A percentile compares a stretch with the other conserved stretches of the same genome.
Conservation (phyloP, 2,797 vertebrate species). For the Aplochiton taeniatus region DNA sequence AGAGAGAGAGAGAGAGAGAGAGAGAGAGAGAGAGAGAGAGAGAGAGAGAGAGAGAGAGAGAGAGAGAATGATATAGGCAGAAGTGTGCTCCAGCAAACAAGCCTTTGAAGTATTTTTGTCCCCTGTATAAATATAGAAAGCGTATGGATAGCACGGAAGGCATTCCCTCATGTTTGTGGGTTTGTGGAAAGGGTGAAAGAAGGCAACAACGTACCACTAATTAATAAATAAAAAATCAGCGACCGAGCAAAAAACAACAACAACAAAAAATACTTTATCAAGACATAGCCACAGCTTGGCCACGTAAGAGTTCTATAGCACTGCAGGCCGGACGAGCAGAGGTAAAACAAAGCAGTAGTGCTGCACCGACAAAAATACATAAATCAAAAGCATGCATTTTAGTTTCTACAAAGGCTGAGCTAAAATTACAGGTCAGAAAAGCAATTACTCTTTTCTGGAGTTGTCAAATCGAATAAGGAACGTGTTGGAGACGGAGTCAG, state of each 20-base stretch:
- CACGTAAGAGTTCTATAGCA: conserved; percentile 10
- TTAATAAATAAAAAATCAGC: conserved; percentile 34
- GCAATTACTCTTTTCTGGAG: conserved; percentile 76
- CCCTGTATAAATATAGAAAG: conserved; percentile 42
- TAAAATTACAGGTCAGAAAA: conserved; percentile 77
- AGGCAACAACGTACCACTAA: conserved; percentile 28
- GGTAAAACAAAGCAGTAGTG: conserved; percentile 63
- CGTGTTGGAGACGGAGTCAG: conserved; percentile 66
- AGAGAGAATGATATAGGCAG: background rate
- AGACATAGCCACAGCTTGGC: conserved; percentile 30
- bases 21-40: conserved; percentile 13
- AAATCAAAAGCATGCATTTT: conserved; percentile 73
- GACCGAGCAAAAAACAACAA: background rate
- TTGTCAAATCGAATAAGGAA: conserved; percentile 74
- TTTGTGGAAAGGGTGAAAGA: conserved; percentile 10
- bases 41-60: conserved; percentile 13
- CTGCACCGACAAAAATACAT: conserved; percentile 68
- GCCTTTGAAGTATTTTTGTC: conserved; percentile 47
- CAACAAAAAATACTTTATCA: conserved; percentile 38
- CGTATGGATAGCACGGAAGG: conserved; percentile 6
- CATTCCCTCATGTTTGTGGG: conserved; percentile 2
- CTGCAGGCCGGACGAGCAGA: conserved; percentile 45
- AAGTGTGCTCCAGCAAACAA: conserved; percentile 39
- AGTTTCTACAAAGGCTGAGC: conserved; percentile 68
- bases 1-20: conserved; percentile 27